Percentiles rank a stretch among this genome's conserved stretches.
Conservation (phyloP, 2,888 invertebrate species). For the Rhorus exstirpatorius region DNA sequence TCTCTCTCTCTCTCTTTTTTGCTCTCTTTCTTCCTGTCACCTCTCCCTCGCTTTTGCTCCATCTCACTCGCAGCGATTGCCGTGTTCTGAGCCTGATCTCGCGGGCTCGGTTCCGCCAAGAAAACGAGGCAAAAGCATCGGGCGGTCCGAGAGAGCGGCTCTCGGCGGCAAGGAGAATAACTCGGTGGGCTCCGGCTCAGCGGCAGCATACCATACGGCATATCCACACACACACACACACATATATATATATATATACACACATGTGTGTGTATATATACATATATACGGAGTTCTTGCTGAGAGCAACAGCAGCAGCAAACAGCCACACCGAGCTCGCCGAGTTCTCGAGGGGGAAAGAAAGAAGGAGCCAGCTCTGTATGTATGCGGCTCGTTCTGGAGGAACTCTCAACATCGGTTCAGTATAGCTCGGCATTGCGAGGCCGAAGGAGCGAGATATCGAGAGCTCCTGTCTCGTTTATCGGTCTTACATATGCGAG, state of each 20-base stretch:
- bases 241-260: background rate
- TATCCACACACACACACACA: conserved; percentile 12
- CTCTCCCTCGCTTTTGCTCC: background rate
- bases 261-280: conserved; percentile 8
- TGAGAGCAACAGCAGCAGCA: conserved; percentile 52
- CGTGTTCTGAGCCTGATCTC: conserved; percentile 25
- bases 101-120: conserved; percentile 30
- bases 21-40: background rate
- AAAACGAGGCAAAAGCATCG: conserved; percentile 49
- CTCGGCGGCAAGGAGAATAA: conserved; percentile 47
- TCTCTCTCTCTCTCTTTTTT: background rate
- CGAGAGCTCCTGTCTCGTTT: conserved; percentile 27
- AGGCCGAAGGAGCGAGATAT: conserved; percentile 61
- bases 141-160: conserved; percentile 47
- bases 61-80: conserved; percentile 1
- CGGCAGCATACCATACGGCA: conserved; percentile 49
- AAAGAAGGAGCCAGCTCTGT: conserved; percentile 52
- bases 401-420: conserved; percentile 63
- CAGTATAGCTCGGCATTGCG: conserved; percentile 64
- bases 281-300: background rate
- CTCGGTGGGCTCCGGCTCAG: conserved; percentile 44
- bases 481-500: conserved; percentile 6
- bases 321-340: conserved; percentile 44
- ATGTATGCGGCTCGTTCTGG: conserved; percentile 50
- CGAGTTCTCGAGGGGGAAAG: conserved; percentile 63